Evolutionary conservation across 1,140 invertebrate species (phyloP), one percentile per base, ranked within the genome.

Genomic region (Drosophila sp.): DNA sequence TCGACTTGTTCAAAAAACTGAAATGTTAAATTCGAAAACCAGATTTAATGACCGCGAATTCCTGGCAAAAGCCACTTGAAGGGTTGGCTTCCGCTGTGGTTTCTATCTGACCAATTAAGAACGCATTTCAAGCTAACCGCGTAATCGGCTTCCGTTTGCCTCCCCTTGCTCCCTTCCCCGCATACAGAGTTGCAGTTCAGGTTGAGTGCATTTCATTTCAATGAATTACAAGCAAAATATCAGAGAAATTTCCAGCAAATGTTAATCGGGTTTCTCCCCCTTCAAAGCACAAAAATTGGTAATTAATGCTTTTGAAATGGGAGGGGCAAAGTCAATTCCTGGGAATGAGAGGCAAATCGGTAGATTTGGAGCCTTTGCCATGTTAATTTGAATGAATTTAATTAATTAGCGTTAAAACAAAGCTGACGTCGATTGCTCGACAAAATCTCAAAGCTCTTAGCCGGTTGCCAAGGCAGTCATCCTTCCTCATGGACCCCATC

Each of bases 191-290:
- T 69, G 74, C 70, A 86, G 81, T 81, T 79, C 64, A 82, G 78
- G 84, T 83, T 87, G 79, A 87, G 83, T 89, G 84, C 84, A 87
- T 83, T 82, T 89, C 76, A 74, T 87, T 87, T 89, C 79, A 89
- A 87, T 89, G 79, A 87, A 87, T 87, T 86, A 87, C 79, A 83
- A 80, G 84, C 79, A 61, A 89, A 87, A 87, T 87, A 89, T 87
- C 69, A 89, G 62, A 60, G 69, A n/a, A 66, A 40, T 35, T 57
- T 11, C 58, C 66, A 71, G 54, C 54, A 38, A 87, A 79, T 86
- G 76, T 87, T 83, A 87, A 83, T 87, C 76, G 83, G 58, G 72
- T 76, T 77, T 77, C 67, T 57, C 8, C 60, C 69, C 62, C 25
- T 60, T 65, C 29, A n/a, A 55, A 86, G 74, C 72, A 80, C 79